Evolutionary conservation across 2,797 vertebrate species (phyloP), one percentile per base, ranked within the genome.

Genomic region (Enteromius radiatus): DNA sequence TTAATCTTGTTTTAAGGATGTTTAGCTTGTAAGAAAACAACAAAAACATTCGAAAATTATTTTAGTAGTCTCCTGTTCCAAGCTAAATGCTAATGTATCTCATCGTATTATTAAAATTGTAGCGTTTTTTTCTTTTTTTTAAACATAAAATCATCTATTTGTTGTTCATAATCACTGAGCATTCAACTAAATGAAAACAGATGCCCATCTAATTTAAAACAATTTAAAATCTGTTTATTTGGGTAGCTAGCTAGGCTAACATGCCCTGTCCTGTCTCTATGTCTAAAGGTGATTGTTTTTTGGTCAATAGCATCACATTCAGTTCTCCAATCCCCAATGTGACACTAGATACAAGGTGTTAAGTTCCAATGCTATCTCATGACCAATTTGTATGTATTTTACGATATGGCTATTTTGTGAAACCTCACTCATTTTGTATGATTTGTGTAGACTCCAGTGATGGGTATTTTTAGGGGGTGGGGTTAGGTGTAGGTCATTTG

Each of bases 331-430:
- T 43, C 36, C 19, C 21, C 21, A 59, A 41, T 56, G 41, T 52
- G n/a, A 70, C 31, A 47, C 41, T 64, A 49, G 10, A 56, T 70
- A 70, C 43, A 45, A 71, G 38, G 75, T 63, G 43, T 41, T 73
- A 6, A 71, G 38, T 71, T 78, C 10, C 54, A 36, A 43, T 3
- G 10, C 41, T 12, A 43, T 12, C 41, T 43, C 41, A 43, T 43
- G 3, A 43, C 11, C 2, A 43, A 12, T 43, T 43, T 0, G 41
- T 43, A 43, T 43, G 41, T 11, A 12, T 11, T 43, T 43, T 43
- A 43, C 12, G 11, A 45, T 45, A 14, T 45, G 11, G 12, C 43
- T 45, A 43, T 12, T 43, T 43, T 12, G 41, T 43, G 10, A 2
- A 2, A 41, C 38, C 38, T 10, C 38, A 41, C 9, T 41, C 9